Base-by-base conservation (phyloP, 1,140 invertebrate species). In the Drosophila ficusphila region DNA sequence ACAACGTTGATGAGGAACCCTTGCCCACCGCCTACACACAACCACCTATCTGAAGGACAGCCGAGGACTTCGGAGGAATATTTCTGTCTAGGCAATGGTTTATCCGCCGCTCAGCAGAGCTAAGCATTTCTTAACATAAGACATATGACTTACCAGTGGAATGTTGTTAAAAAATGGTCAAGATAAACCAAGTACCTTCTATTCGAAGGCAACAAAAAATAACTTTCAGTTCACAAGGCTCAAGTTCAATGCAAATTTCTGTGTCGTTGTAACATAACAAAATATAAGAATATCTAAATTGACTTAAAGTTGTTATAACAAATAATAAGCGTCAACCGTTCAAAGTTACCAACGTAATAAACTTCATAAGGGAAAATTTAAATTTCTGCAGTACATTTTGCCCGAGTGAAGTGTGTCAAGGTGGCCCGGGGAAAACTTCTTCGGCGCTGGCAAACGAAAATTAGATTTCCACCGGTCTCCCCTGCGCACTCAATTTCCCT, bases 1-100 rank as follows among this genome's bases (percentile, higher is more conserved):
- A 73, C 46, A 46, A 71, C 47, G 23, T 48, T 72, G 69, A 72
- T 48, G 68, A 19, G 62, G 56, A 64, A 64, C 61, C 60, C 47
- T 61, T n/a, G n/a, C n/a, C 29, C 19, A 19, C 11, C 27, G 1
- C 11, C 19, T 14, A 27, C 21, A 60, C 11, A 34, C 31, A 14
- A 47, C 16, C 46, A 14, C 11, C 29, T 12, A 47, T 8, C 6
- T 27, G 29, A 62, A 62, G 60, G 64, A 67, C 44, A 42, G 27
- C 21, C 36, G 52, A 27, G 64, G 46, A 67, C 64, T 67, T 27
- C 29, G 21, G 23, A 33, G 41, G 29, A 53, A 34, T 56, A 74
- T 64, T 65, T 58, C 18, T 33, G 56, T 33, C 38, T 33, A 62
- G 67, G 69, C 39, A 47, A 3, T 29, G 44, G 34, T 16, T 73